A percentile compares a stretch with the other conserved stretches of the same genome.
phyloP scores from a whole-genome alignment of 2,888 invertebrate genomes.

The Lasioglossum oenotherae region DNA sequence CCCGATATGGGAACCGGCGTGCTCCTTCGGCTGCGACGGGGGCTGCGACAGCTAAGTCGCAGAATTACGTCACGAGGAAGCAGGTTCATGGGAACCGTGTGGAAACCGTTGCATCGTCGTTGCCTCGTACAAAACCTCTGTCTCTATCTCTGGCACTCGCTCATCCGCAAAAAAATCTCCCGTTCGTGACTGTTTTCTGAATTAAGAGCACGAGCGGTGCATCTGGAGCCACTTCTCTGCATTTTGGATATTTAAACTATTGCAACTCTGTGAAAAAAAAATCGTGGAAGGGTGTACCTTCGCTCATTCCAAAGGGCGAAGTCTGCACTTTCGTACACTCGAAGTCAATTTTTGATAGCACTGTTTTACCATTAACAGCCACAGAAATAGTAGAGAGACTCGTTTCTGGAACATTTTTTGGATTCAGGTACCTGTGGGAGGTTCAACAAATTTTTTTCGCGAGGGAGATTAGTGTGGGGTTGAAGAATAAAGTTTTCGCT shows the following conservation, averaged over 20 bases:
- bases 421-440: neutral
- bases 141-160: neutral
- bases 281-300: neutral
- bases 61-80: slow-evolving; percentile 66
- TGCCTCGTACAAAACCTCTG: neutral
- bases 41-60: slow-evolving; percentile 67
- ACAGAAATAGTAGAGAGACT: neutral
- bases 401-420: neutral
- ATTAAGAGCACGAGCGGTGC: neutral
- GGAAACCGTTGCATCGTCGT: neutral
- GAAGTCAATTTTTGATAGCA: neutral
- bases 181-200: neutral
- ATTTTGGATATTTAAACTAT: neutral
- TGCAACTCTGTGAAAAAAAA: neutral
- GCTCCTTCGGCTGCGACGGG: slow-evolving; percentile 42
- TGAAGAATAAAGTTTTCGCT: too few relatives aligned
- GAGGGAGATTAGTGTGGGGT: too few relatives aligned
- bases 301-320: neutral
- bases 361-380: neutral
- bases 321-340: accelerated
- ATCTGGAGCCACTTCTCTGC: neutral
- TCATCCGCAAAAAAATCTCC: neutral
- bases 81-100: slow-evolving; percentile 64
- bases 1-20: slow-evolving; percentile 82
- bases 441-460: neutral